Evolutionary conservation across 2,113 vertebrate species (phyloP).

Genomic region (Corydoras sp.): DNA sequence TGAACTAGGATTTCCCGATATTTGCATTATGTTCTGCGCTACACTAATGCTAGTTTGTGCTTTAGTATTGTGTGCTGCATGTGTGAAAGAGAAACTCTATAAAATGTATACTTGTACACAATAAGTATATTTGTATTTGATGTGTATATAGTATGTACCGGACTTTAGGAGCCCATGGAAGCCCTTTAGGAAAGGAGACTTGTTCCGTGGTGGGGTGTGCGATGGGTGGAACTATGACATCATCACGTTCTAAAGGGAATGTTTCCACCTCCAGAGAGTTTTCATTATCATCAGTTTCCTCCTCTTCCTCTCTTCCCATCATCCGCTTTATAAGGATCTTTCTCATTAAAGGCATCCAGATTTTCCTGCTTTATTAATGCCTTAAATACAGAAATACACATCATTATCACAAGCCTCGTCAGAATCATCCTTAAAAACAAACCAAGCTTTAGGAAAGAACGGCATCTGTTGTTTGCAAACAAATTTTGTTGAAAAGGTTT

Average conservation of each 20-base stretch:
- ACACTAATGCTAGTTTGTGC: too few species aligned
- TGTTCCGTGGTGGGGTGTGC: conserved; percentile 84
- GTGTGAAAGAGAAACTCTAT: neutral
- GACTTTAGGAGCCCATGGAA: conserved; percentile 98
- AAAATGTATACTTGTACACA: neutral
- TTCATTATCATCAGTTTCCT: conserved; percentile 90
- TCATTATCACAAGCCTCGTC: too few species aligned
- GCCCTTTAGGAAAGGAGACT: conserved; percentile 88
- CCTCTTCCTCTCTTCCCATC: conserved; percentile 90
- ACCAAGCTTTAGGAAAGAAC: too few species aligned
- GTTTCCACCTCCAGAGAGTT: conserved; percentile 85
- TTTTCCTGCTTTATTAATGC: conserved; percentile 96
- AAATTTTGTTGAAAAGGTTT: too few species aligned
- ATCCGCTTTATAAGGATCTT: conserved; percentile 92
- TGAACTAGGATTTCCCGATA: too few species aligned
- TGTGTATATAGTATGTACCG: conserved; percentile 63
- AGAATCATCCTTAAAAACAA: too few species aligned
- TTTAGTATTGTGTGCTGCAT: too few species aligned
- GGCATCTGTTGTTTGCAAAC: too few species aligned
- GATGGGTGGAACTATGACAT: conserved; percentile 87
- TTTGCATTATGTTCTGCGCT: too few species aligned
- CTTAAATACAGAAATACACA: conserved; percentile 34
- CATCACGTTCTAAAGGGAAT: conserved; percentile 87
- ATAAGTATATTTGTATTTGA: neutral
- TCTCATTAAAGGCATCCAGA: conserved; percentile 94